Conservation (phyloP, 2,113 vertebrate species). For the Salminus brasiliensis region DNA sequence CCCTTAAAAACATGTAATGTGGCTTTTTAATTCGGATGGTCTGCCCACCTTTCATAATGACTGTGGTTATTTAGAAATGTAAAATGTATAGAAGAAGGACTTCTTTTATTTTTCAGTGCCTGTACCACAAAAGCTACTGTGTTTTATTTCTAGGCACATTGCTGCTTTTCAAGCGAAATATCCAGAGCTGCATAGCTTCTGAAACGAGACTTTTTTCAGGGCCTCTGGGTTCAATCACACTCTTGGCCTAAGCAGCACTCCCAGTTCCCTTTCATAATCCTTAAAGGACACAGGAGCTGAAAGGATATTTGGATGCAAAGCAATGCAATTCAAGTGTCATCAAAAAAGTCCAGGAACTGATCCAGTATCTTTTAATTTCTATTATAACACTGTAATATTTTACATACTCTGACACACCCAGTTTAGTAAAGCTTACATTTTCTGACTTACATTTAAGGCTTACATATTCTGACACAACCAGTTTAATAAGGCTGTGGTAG, state of each 20-base stretch:
- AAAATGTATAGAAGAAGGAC: neutral
- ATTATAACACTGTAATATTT: too few relatives aligned
- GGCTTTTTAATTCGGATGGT: neutral
- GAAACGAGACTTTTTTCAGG: neutral
- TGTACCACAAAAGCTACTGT: neutral
- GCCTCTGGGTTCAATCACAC: neutral
- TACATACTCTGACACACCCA: too few relatives aligned
- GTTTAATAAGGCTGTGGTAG: too few relatives aligned
- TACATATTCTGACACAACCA: too few relatives aligned
- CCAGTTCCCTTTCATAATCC: neutral
- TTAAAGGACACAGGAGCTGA: neutral
- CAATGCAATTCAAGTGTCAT: neutral
- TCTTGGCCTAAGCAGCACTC: neutral
- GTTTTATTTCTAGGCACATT: neutral
- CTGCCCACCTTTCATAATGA: neutral
- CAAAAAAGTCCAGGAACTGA: neutral
- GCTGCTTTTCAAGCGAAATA: neutral
- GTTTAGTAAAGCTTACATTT: too few relatives aligned
- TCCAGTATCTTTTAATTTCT: neutral
- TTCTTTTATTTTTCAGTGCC: neutral
- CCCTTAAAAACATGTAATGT: neutral
- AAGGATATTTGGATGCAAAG: neutral
- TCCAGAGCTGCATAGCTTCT: neutral
- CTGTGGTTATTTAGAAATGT: conserved; percentile 5
- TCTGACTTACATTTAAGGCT: too few relatives aligned